Evolutionary conservation across 2,113 vertebrate species (phyloP).

Genomic region (Daphoenositta chrysoptera): DNA sequence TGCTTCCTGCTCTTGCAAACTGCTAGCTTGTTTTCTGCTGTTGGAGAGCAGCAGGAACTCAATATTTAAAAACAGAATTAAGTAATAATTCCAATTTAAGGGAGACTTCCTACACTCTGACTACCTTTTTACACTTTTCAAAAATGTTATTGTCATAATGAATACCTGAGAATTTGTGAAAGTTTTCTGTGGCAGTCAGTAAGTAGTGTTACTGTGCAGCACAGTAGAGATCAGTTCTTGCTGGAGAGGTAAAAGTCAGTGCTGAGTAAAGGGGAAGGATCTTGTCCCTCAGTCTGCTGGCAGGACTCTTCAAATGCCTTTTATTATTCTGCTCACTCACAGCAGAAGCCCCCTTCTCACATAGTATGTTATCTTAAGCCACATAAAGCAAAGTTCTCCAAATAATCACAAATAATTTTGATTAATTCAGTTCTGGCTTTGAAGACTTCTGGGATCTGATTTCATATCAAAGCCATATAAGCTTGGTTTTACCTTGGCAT

Average conservation of each 20-base stretch:
- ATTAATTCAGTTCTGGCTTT: neutral
- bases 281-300: neutral
- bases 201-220: neutral
- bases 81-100: constrained; percentile 11
- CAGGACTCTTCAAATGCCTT: neutral
- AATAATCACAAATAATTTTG: neutral
- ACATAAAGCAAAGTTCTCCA: neutral
- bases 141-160: constrained; percentile 17
- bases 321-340: neutral
- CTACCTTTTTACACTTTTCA: constrained; percentile 11
- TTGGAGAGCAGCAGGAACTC: neutral
- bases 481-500: neutral
- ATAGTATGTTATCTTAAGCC: neutral
- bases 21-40: neutral
- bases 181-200: neutral
- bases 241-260: neutral
- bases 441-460: neutral
- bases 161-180: neutral
- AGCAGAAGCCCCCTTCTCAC: neutral
- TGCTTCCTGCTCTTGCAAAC: neutral
- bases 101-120: constrained; percentile 1
- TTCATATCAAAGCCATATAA: neutral
- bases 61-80: neutral
- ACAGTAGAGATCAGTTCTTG: neutral
- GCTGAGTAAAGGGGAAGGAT: neutral